A percentile compares a stretch with the other conserved stretches of the same genome.
Evolutionary conservation across 2,797 vertebrate genomes (phyloP).

Genomic region (Valencia hispanica): DNA sequence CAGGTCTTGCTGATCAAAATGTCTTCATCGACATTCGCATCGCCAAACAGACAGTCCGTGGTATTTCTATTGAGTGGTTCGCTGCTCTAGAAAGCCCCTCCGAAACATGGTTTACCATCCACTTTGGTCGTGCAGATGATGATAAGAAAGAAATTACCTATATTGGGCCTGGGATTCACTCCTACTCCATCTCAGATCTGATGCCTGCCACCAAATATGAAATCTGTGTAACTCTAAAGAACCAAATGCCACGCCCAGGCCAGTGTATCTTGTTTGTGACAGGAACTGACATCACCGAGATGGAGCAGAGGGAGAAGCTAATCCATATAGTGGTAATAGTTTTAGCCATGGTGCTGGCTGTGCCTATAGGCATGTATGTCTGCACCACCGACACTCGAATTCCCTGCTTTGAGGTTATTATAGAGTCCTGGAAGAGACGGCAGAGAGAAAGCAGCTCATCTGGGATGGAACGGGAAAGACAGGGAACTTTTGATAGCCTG

Average conservation of each 20-base stretch:
- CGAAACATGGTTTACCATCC: conserved; percentile 89
- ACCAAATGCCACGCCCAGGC: conserved; percentile 77
- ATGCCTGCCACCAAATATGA: conserved; percentile 90
- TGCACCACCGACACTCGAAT: conserved; percentile 86
- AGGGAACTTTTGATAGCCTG: conserved; percentile 85
- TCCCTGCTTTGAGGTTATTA: conserved; percentile 77
- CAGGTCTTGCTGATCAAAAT: conserved; percentile 64
- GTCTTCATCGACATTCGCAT: conserved; percentile 88
- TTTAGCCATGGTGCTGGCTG: conserved; percentile 87
- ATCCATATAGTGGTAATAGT: conserved; percentile 91
- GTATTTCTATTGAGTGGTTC: conserved; percentile 90
- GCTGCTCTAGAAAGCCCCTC: conserved; percentile 73
- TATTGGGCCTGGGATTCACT: conserved; percentile 88
- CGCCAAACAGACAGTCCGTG: conserved; percentile 86
- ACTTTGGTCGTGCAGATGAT: conserved; percentile 79
- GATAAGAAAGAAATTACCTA: conserved; percentile 84
- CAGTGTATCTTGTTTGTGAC: conserved; percentile 92
- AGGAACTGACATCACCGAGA: conserved; percentile 85
- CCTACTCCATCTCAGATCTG: conserved; percentile 86
- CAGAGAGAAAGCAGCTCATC: conserved; percentile 51
- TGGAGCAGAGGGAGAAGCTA: conserved; percentile 88
- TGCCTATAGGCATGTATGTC: conserved; percentile 88
- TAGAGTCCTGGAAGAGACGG: conserved; percentile 66
- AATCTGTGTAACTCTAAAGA: conserved; percentile 87
- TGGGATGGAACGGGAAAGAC: conserved; percentile 67